Conservation (phyloP, 2,113 vertebrate species). For the Proteles cristata region DNA sequence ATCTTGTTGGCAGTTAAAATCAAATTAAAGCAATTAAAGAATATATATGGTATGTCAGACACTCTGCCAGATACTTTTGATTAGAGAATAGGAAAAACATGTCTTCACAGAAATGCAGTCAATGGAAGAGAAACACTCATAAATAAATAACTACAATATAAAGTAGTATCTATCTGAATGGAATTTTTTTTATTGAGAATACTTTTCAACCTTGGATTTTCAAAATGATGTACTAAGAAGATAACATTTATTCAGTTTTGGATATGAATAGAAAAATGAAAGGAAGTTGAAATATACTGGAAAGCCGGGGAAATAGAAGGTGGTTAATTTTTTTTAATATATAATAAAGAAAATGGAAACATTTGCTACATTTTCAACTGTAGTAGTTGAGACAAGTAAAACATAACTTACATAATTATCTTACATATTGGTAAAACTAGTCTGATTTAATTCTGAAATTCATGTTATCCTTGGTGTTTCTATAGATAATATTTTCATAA, state of each 20-base stretch:
- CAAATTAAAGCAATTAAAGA: not conserved
- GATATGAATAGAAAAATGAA: not conserved
- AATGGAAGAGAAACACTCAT: not conserved
- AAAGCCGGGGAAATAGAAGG: not conserved
- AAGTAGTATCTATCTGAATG: not conserved
- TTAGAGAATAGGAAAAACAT: not conserved
- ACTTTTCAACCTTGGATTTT: not conserved
- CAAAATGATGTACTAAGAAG: not conserved
- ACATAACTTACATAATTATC: not conserved
- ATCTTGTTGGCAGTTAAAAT: not conserved
- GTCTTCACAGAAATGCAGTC: not conserved
- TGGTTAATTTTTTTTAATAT: not conserved
- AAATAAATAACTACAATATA: not conserved
- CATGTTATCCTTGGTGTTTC: not conserved
- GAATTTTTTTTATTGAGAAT: not conserved
- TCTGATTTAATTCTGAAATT: not conserved
- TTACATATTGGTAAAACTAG: not conserved
- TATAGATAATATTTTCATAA: not conserved
- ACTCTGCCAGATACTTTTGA: not conserved
- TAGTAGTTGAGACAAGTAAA: not conserved
- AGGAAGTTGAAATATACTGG: not conserved
- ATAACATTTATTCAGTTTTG: not conserved
- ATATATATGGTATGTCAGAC: not conserved
- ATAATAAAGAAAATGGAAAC: not conserved
- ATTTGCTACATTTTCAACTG: not conserved